Evolutionary conservation across 2,797 vertebrate species (phyloP).

Genomic region (Xerus rutilus): DNA sequence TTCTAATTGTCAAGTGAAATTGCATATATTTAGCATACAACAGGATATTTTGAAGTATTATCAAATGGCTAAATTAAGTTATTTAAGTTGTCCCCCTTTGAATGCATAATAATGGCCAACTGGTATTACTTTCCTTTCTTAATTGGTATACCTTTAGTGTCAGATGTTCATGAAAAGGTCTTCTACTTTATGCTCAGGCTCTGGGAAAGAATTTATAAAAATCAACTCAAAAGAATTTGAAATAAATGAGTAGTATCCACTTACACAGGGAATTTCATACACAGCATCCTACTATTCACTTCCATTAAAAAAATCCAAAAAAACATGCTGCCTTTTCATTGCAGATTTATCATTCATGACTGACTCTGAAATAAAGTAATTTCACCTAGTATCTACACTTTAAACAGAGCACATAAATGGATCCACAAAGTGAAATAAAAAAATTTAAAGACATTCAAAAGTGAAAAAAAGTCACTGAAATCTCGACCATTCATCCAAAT

Average conservation of each 20-base stretch:
- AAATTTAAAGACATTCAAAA: background rate
- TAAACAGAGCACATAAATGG: background rate
- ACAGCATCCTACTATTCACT: background rate
- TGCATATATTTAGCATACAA: background rate
- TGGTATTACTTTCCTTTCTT: background rate
- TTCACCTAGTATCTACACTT: background rate
- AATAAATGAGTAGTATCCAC: background rate
- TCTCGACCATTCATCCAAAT: background rate
- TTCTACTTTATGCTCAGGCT: background rate
- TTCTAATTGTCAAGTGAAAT: background rate
- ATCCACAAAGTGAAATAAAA: slow-evolving; percentile 35
- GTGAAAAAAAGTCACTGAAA: background rate
- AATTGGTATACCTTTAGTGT: background rate
- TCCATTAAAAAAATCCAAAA: background rate
- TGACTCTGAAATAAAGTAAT: slow-evolving; percentile 19
- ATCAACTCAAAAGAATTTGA: background rate
- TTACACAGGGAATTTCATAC: background rate
- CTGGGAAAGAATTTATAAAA: background rate
- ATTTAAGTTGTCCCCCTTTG: background rate
- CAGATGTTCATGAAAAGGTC: background rate
- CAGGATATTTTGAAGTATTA: background rate
- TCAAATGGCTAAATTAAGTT: background rate
- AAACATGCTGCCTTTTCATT: background rate
- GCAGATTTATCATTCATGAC: background rate
- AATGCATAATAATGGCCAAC: background rate